Evolutionary conservation across 2,797 vertebrate genomes (phyloP), one percentile per base, ranked within the genome.

Genomic region (Typhlichthys subterraneus): DNA sequence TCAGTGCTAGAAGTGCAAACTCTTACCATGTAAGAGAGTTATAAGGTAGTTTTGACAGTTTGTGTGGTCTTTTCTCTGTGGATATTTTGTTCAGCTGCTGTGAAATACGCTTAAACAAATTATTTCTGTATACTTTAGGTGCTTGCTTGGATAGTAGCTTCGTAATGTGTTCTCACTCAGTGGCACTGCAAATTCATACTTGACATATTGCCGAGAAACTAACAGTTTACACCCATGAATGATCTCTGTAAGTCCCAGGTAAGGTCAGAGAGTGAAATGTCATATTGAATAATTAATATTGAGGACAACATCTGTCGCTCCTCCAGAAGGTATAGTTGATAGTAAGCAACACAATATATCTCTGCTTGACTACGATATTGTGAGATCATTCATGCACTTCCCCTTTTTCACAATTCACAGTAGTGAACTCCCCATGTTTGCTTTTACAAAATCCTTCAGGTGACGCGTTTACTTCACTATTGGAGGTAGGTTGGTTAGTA

Each of bases 401-500:
- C 51, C 57, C 62, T 23, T 23, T 23, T 23, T 23, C 23, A 23
- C 23, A 23, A 23, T 23, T 23, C 23, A 23, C 23, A 23, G 23
- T 8, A 38, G 57, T 10, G 62, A 77, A 78, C 64, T 70, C 64
- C 69, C 71, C 47, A 51, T 55, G 12, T 53, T 12, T 50, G n/a
- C 49, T 23, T 53, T 23, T 17, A 29, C 12, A 71, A 81, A 72
- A 79, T 56, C 63, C 70, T 65, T 78, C 58, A 70, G 64, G 0
- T 12, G 83, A 74, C 70, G 65, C 62, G 23, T 23, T 77, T 78
- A 52, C 67, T 70, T 68, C 72, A n/a, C 59, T 45, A 0, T 81
- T 73, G 78, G 76, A 80, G 65, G 42, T 46, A 69, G 74, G 69
- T 67, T 19, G 69, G 77, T 50, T 38, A 59, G 70, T 71, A 75